phyloP scores from a whole-genome alignment of 2,797 vertebrate species.

The Smutsia gigantea region DNA sequence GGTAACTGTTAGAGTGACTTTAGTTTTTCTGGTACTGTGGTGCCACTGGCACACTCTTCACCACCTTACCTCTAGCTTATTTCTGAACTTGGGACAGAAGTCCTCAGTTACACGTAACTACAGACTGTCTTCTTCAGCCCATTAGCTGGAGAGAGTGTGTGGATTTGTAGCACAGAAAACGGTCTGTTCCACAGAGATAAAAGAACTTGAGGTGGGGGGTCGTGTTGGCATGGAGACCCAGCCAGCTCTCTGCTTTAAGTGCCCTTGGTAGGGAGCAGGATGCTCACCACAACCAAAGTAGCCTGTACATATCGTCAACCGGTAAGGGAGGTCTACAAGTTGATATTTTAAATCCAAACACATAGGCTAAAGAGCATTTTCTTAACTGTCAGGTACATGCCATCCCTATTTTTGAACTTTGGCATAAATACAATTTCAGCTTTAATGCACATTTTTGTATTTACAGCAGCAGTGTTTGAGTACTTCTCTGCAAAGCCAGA shows the following conservation, averaged over 20 bases:
- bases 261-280: background rate
- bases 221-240: background rate
- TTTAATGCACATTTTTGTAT: constrained; percentile 32
- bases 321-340: background rate
- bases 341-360: background rate
- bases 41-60: background rate
- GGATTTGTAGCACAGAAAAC: background rate
- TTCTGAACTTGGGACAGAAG: background rate
- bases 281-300: background rate
- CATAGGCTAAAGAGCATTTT: background rate
- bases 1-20: background rate
- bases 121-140: background rate
- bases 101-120: background rate
- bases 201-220: background rate
- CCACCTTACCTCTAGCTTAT: background rate
- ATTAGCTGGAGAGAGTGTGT: background rate
- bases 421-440: constrained; percentile 30
- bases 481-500: constrained; percentile 53
- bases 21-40: background rate
- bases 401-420: constrained; percentile 48
- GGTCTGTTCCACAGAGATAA: background rate
- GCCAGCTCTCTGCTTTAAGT: background rate
- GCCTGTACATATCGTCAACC: background rate
- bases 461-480: background rate
- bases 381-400: background rate